Evolutionary conservation across 2,113 vertebrate species (phyloP).

Genomic region (Pyxicephalus adspersus): DNA sequence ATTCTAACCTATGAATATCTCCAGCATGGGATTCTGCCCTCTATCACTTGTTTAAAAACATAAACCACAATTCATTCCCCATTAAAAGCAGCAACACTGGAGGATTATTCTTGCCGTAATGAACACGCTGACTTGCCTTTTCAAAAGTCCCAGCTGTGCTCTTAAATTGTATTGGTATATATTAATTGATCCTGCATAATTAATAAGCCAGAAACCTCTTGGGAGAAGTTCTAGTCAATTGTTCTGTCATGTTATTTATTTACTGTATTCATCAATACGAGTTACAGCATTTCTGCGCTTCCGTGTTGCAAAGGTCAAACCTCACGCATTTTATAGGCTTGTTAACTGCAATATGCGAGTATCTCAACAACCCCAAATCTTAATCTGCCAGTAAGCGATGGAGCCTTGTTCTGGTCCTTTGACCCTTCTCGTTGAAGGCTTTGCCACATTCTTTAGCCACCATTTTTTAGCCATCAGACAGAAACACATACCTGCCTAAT

Average conservation of each 20-base stretch:
- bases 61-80: no score
- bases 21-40: no score
- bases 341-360: background rate
- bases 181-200: slow-evolving; percentile 31
- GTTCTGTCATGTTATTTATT: slow-evolving; percentile 1
- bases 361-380: no score
- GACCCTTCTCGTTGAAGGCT: background rate
- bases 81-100: background rate
- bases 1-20: no score
- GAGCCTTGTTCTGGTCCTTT: background rate
- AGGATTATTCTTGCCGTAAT: background rate
- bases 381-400: background rate
- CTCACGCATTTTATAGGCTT: background rate
- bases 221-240: background rate
- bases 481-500: no score
- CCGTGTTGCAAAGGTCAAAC: background rate
- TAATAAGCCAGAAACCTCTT: slow-evolving; percentile 10
- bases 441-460: no score
- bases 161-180: slow-evolving; percentile 16
- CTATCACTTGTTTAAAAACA: no score
- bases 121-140: slow-evolving; percentile 9
- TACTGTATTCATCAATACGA: background rate
- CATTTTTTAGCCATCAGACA: no score
- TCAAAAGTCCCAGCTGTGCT: slow-evolving; percentile 12
- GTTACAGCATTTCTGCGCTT: background rate